phyloP scores from a whole-genome alignment of 2,888 invertebrate genomes.

The Drosophila parthenogenetica region DNA sequence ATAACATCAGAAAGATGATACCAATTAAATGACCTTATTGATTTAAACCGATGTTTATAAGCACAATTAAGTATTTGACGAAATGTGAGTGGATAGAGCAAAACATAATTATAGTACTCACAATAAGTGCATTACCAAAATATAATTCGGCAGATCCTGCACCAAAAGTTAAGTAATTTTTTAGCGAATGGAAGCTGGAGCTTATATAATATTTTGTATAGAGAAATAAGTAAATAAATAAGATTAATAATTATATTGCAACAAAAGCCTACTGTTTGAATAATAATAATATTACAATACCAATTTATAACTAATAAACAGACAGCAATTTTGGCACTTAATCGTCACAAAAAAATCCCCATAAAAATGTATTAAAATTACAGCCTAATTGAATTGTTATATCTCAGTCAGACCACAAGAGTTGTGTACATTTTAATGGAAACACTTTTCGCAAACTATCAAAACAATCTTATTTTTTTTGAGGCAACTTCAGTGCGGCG shows the following conservation, averaged over 20 bases:
- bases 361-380: background rate
- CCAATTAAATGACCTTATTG: background rate
- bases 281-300: background rate
- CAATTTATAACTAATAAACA: no score
- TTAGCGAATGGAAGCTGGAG: no score
- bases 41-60: background rate
- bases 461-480: slow-evolving; percentile 42
- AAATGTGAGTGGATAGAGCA: no score
- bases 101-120: no score
- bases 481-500: slow-evolving; percentile 54
- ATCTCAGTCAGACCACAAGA: background rate
- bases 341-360: background rate
- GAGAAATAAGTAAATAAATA: no score
- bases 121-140: no score
- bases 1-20: slow-evolving; percentile 15
- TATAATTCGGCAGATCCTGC: no score
- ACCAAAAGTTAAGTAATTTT: no score
- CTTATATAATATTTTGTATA: no score
- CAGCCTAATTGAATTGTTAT: slow-evolving; percentile 23
- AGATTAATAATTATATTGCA: no score
- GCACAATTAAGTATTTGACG: background rate
- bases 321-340: no score
- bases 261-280: no score
- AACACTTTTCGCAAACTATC: slow-evolving; percentile 38
- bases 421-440: background rate